A percentile compares a stretch with the other conserved stretches of the same genome.
phyloP scores from a whole-genome alignment of 2,113 vertebrate genomes.

The Orcinus orca region DNA sequence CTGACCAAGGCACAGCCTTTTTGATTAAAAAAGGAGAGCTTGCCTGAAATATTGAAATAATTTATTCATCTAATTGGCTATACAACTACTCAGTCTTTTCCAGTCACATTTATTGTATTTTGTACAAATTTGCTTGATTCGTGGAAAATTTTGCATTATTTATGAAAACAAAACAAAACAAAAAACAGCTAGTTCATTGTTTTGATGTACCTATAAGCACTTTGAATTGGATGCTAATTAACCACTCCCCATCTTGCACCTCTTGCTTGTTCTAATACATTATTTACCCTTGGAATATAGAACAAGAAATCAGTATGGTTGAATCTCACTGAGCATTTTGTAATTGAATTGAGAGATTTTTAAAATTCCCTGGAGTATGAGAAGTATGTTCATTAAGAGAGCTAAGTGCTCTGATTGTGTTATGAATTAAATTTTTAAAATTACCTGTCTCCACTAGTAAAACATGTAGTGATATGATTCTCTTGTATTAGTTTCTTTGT shows the following conservation, averaged over 20 bases:
- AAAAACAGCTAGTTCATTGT: background rate
- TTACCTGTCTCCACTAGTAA: background rate
- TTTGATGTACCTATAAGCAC: background rate
- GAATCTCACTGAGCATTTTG: background rate
- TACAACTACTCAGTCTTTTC: background rate
- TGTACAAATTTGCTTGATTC: background rate
- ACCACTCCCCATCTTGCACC: background rate
- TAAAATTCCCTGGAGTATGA: background rate
- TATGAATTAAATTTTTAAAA: background rate
- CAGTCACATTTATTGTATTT: background rate
- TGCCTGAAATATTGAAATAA: background rate
- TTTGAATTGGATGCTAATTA: background rate
- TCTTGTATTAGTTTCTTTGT: background rate
- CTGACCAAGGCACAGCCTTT: background rate
- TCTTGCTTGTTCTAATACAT: background rate
- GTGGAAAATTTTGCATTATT: background rate
- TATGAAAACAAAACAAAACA: background rate
- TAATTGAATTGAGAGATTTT: background rate
- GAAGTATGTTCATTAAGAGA: background rate
- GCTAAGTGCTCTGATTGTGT: background rate
- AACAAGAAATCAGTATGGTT: background rate
- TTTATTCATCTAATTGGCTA: background rate
- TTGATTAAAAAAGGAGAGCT: background rate
- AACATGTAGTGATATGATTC: background rate
- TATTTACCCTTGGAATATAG: background rate